Percentiles rank a stretch among this genome's conserved stretches.
Conservation (phyloP, 2,113 vertebrate genomes). For the Pampusana beccarii region DNA sequence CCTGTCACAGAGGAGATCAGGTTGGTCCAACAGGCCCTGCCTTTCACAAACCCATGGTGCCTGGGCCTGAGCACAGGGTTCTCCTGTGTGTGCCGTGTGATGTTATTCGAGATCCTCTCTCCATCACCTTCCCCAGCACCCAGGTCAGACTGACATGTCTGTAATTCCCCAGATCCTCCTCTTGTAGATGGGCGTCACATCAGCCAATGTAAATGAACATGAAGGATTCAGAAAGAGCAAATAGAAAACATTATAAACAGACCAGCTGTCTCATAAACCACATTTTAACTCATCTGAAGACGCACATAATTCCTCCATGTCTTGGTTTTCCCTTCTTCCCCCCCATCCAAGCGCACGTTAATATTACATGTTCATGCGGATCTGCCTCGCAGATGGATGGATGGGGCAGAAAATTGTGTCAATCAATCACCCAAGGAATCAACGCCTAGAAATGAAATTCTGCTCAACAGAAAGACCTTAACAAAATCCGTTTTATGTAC, state of each 20-base stretch:
- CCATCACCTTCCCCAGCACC: no score
- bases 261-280: fast-evolving
- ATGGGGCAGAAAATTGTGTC: neutral
- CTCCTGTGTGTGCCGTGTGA: no score
- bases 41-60: no score
- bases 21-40: no score
- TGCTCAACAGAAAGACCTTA: neutral
- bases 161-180: no score
- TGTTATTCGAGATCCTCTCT: no score
- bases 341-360: neutral
- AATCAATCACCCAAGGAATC: neutral
- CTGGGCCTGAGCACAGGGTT: no score
- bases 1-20: no score
- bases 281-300: neutral
- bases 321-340: neutral
- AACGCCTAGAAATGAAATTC: neutral
- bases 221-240: neutral
- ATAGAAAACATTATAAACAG: neutral
- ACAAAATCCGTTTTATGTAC: neutral
- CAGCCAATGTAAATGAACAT: no score
- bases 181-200: no score
- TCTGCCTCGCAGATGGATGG: neutral
- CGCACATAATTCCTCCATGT: fast-evolving
- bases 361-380: neutral
- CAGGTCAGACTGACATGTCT: no score